Evolutionary conservation across 1,140 invertebrate species (phyloP), one percentile per base, ranked within the genome.

Genomic region (Helicoverpa armigera): DNA sequence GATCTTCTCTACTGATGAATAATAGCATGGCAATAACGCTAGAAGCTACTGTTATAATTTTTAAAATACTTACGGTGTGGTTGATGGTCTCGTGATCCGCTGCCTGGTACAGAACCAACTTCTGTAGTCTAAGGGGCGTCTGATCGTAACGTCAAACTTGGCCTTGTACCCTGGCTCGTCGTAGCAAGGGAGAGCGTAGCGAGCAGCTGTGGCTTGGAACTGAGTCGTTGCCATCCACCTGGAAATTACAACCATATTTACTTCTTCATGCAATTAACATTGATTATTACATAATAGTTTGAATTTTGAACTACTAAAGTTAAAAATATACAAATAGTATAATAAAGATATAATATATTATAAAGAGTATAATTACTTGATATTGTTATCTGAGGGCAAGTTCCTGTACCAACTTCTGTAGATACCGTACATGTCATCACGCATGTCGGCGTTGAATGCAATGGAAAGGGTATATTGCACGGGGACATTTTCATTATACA

Each of bases 131-230:
- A 14, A 74, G 2, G 90, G 91, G 4, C 89, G 88, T 58, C 85
- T 89, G 43, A 94, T 88, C 3, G 95, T 96, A 1, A 97, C 94
- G 14, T 92, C 86, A 74, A 98, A 99, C 0, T 94, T 96, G 0
- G 98, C 97, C 93, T 98, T 98, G 81, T 98, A 97, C 12, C 96
- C 95, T 0, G 98, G 98, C 85, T 99, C 98, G 88, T 99, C 98
- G 88, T 98, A 98, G 86, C 98, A 98, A 1, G 98, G 98, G 87
- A 99, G 99, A 0, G 97, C 98, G 72, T 95, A 95, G 61, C 98
- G 96, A 2, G 98, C 98, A 82, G 97, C 95, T 5, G 96, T 96
- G 1, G 97, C 96, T 89, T 98, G 96, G 88, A 99, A 98, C 87
- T 98, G 98, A 0, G 98, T 98, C 2, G 96, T 96, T 0, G 96